Evolutionary conservation across 2,113 vertebrate species (phyloP), one percentile per base, ranked within the genome.

Genomic region (Rhombomys opimus): DNA sequence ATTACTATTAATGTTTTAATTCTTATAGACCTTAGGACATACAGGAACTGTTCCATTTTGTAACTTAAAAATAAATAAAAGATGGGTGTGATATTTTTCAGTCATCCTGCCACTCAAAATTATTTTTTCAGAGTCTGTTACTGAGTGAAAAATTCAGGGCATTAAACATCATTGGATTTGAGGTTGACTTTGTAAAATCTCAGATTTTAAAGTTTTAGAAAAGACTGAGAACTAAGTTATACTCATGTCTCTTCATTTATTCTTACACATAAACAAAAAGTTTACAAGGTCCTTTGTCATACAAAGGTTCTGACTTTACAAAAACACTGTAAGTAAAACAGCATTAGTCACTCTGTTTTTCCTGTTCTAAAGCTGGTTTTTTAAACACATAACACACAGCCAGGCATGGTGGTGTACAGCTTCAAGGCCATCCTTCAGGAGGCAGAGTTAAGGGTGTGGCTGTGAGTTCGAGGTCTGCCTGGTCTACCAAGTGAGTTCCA

Each of bases 121-220:
- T 81, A 63, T 13, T 61, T 87, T 96, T 93, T 73, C 41, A 63
- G 84, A 57, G 17, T 81, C 35, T 75, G 25, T 86, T 85, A 70
- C n/a, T 96, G 4, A 57, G 18, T 46, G 70, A 90, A 94, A 85
- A 89, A 41, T 7, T 72, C 52, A 91, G 87, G 72, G 5, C 32
- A n/a, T 67, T n/a, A 88, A 81, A 63, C 2, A 91, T 50, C 46
- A 54, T 20, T 52, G 18, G 67, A 46, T 65, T 85, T 65, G 61
- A 13, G 35, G 18, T 50, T 82, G 50, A 76, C 41, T 17, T 86
- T 65, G n/a, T 54, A 90, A 75, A 63, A 32, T 12, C 11, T 2
- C 22, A 89, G 59, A 93, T 91, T 68, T 86, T 72, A 91, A 93
- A 54, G 35, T 89, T 15, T 59, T 32, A 38, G 27, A 84, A 92